Evolutionary conservation across 2,113 vertebrate genomes (phyloP), one percentile per base, ranked within the genome.

Genomic region (Pseudopipra pipra): DNA sequence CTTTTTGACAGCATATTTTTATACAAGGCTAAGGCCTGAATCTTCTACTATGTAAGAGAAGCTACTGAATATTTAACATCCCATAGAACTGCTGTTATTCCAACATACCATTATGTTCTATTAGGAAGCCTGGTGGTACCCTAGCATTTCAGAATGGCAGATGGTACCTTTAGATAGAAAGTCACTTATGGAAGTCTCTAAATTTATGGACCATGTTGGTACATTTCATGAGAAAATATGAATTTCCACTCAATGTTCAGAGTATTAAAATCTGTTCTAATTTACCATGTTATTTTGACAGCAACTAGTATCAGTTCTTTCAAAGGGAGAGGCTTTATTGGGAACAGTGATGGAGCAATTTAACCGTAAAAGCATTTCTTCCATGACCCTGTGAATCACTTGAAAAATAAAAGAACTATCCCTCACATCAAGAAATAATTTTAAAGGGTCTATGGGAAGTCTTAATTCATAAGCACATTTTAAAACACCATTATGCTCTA

Each of bases 1-100:
- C n/a, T 94, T 92, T 94, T 67, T 94, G 95, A 89, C 92, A 92
- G 95, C 58, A 22, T 92, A 87, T 90, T 95, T 96, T 95, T 94
- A 91, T 75, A 94, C 58, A 76, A 89, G 62, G 59, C 63, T 52
- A 44, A 93, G 78, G 65, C 41, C 70, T 51, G 70, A 79, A 84
- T 90, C 80, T 76, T 82, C 79, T 72, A 39, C 72, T 54, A 6
- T 75, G 46, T 90, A 85, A 88, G 90, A 94, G 37, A 23, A 59
- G n/a, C 49, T 92, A 43, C 71, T 94, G 93, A 96, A 94, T 96
- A 93, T 92, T 89, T 89, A 95, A 72, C 37, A 62, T 85, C 54
- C 49, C 61, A 61, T 54, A 62, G 91, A 92, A 49, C 31, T 85
- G 88, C 35, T 54, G 56, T 93, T 89, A 73, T 71, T 78, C 49